These are phyloP conservation scores for Conus canariensis DNA, from an alignment of 2,888 invertebrate genomes.

Conservation along the genomic window DNA sequence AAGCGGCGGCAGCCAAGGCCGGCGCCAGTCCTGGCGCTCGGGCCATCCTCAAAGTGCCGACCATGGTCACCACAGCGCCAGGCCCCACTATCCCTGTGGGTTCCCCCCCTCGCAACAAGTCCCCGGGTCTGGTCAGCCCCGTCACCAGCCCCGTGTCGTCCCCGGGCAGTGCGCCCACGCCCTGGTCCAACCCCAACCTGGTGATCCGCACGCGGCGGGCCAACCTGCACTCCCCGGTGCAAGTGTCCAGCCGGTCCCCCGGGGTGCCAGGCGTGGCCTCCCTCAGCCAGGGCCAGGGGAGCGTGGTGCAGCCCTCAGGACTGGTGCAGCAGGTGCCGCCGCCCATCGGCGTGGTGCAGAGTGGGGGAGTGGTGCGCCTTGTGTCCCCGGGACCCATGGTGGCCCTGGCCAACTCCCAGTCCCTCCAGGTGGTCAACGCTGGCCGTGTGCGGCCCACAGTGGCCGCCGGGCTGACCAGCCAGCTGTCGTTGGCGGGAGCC, in stretches of 20 bases:
- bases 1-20: background rate
- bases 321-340: conserved; percentile 27
- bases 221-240: conserved; percentile 48
- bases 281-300: background rate
- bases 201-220: conserved; percentile 77
- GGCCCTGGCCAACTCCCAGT: conserved; percentile 32
- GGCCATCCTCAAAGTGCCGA: conserved; percentile 40
- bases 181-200: conserved; percentile 78
- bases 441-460: conserved; percentile 24
- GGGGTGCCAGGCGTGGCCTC: conserved; percentile 55
- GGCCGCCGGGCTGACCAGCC: background rate
- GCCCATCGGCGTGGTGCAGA: conserved; percentile 26
- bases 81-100: background rate
- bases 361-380: conserved; percentile 29
- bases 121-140: conserved; percentile 8
- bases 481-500: conserved; percentile 25
- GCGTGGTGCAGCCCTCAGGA: conserved; percentile 51
- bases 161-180: conserved; percentile 59
- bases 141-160: conserved; percentile 25
- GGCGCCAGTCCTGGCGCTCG: background rate
- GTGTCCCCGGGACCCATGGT: conserved; percentile 35
- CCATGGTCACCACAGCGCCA: background rate
- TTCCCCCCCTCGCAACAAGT: conserved; percentile 37
- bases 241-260: conserved; percentile 47
- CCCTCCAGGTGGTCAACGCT: conserved; percentile 32